A percentile compares a stretch with the other conserved stretches of the same genome.
Conservation (phyloP, 1,140 invertebrate genomes). For the Tetraneura akinire region DNA sequence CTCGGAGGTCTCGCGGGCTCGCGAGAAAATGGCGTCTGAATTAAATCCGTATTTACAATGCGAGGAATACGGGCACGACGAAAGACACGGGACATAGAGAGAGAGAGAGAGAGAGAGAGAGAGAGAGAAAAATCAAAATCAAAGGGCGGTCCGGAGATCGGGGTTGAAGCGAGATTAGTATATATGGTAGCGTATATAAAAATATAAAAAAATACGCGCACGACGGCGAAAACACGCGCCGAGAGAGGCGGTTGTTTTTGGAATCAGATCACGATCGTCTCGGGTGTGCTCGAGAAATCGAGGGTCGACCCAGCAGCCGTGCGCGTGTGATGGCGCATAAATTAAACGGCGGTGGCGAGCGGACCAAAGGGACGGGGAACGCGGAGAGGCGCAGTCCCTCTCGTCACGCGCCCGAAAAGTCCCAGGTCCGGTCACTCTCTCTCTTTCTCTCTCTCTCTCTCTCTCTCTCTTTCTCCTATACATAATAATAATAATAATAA, state of each 20-base stretch:
- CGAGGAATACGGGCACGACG: slow-evolving; percentile 27
- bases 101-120: too few relatives aligned
- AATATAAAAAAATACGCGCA: slow-evolving; percentile 18
- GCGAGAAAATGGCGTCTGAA: slow-evolving; percentile 42
- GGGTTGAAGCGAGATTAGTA: neutral
- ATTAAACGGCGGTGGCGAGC: neutral
- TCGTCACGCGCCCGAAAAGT: neutral
- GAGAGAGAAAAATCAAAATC: neutral
- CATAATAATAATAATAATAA: too few relatives aligned
- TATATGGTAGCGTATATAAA: neutral
- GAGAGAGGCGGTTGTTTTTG: slow-evolving; percentile 40
- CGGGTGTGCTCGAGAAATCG: slow-evolving; percentile 32
- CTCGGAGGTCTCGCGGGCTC: neutral
- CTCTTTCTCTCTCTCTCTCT: too few relatives aligned
- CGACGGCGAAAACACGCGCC: too few relatives aligned
- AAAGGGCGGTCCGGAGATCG: neutral
- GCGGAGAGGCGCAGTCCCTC: neutral
- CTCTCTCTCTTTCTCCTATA: too few relatives aligned
- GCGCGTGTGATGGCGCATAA: slow-evolving; percentile 49
- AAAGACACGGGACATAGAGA: too few relatives aligned
- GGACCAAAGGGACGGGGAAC: neutral
- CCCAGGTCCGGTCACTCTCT: neutral
- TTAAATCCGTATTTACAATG: slow-evolving; percentile 36
- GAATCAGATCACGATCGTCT: slow-evolving; percentile 50
- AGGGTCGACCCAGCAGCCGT: slow-evolving; percentile 41